Evolutionary conservation across 1,140 invertebrate species (phyloP), one percentile per base, ranked within the genome.

Genomic region (Portunus trituberculatus): DNA sequence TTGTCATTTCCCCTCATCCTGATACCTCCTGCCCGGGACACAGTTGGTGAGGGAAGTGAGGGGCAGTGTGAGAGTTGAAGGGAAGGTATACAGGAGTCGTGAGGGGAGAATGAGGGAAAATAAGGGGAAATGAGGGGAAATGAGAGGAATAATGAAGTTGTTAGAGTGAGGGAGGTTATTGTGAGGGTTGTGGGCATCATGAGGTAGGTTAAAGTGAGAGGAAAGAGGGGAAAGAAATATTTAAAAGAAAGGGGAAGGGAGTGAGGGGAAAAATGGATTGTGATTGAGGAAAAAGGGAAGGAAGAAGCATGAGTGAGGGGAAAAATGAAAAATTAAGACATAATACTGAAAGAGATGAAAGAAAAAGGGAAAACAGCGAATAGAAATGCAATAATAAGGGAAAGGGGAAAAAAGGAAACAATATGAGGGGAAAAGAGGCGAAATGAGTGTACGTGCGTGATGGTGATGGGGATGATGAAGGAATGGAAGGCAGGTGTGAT

Each of bases 1-100:
- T 83, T 84, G 83, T 84, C 92, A 93, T 93, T 93, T 93, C 83
- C 92, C 92, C 82, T 46, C 92, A 59, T 8, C 20, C 92, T 25
- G 83, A 87, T 45, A 93, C 92, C 92, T 93, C 32, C n/a, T 7
- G 28, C 76, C 32, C 14, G 82, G 29, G 25, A 87, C 32, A 8
- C 12, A 14, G 31, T 39, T 29, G 82, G 59, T 39, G 31, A 82
- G 31, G 76, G 82, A 59, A 39, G 91, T 59, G 67, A 92, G 91
- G 82, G 91, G n/a, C 45, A 83, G n/a, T 39, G 91, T 32, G 59
- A 31, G 48, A 32, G 91, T 16, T 12, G 25, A 59, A 32, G 91
- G 25, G 91, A 92, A 16, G 1, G 29, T 10, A 67, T 39, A 1
- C 1, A 39, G 32, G 52, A 67, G 48, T 25, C 16, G 52, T 59